These are phyloP conservation scores for Lochmaea crataegi DNA, from an alignment of 2,888 invertebrate genomes.

Conservation along the genomic window DNA sequence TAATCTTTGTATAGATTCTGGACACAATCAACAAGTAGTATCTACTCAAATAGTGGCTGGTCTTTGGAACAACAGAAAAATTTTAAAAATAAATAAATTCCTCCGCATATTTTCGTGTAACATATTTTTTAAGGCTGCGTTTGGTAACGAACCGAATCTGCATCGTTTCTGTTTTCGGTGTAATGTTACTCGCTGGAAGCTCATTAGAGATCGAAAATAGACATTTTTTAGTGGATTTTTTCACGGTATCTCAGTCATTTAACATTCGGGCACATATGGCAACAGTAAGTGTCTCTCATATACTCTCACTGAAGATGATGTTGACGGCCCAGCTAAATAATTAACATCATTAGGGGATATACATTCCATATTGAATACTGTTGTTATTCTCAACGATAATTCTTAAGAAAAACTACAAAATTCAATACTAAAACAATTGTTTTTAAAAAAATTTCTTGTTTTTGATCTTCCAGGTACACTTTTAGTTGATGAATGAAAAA, in stretches of 20 bases:
- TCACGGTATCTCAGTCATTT: slow-evolving; percentile 58
- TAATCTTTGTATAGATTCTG: no score
- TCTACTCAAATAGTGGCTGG: slow-evolving; percentile 1
- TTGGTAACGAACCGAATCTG: slow-evolving; percentile 36
- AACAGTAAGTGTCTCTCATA: slow-evolving; percentile 53
- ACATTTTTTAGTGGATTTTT: slow-evolving; percentile 54
- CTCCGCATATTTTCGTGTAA: slow-evolving; percentile 35
- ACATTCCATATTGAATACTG: slow-evolving; percentile 29
- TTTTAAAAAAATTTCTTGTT: no score
- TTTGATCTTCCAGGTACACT: no score
- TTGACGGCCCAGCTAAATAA: slow-evolving; percentile 56
- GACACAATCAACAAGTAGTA: slow-evolving; percentile 32
- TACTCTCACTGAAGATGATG: slow-evolving; percentile 38
- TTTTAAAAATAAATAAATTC: slow-evolving; percentile 31
- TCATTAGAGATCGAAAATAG: slow-evolving; percentile 60
- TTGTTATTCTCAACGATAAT: neutral
- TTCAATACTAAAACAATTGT: no score
- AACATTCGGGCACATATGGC: slow-evolving; percentile 61
- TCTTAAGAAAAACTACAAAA: neutral
- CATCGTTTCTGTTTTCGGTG: slow-evolving; percentile 49
- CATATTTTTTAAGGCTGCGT: slow-evolving; percentile 36
- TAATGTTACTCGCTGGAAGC: slow-evolving; percentile 55
- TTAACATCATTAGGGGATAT: slow-evolving; percentile 55
- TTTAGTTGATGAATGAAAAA: no score
- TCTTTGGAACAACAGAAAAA: slow-evolving; percentile 9